Conservation (phyloP, 30 jellyfish, hydroid and myxozoan genomes). For the Phacellophora camtschatica region DNA sequence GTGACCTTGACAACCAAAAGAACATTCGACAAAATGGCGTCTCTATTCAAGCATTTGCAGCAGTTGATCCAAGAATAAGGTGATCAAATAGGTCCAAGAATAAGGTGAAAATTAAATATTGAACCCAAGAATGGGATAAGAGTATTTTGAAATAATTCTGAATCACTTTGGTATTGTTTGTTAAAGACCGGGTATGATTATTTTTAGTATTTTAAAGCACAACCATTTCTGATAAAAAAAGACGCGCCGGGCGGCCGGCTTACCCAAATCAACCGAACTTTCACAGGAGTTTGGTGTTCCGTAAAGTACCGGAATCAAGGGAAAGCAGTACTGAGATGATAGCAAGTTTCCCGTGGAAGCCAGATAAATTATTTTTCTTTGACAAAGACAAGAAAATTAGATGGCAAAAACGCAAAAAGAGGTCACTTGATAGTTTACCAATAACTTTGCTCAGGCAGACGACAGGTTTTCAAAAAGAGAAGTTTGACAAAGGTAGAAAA, state of each 20-base stretch:
- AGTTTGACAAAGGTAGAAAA: neutral
- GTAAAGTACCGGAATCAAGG: neutral
- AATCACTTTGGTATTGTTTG: too few relatives aligned
- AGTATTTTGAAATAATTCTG: too few relatives aligned
- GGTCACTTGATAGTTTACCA: constrained; percentile 36
- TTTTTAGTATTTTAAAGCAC: too few relatives aligned
- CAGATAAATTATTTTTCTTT: constrained; percentile 39
- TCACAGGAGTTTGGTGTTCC: neutral
- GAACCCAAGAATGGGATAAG: too few relatives aligned
- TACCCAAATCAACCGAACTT: neutral
- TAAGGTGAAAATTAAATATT: too few relatives aligned
- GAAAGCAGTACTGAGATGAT: neutral
- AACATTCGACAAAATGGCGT: constrained; percentile 10
- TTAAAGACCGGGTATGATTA: too few relatives aligned
- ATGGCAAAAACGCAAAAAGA: constrained; percentile 44
- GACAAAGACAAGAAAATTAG: constrained; percentile 32
- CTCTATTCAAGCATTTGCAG: too few relatives aligned
- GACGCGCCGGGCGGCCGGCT: too few relatives aligned
- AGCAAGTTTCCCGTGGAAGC: constrained; percentile 21
- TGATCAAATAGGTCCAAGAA: too few relatives aligned
- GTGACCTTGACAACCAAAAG: constrained; percentile 24
- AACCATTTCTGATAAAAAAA: too few relatives aligned
- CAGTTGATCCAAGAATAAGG: too few relatives aligned
- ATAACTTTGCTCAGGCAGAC: constrained; percentile 22
- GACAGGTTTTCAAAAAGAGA: constrained; percentile 1